Conservation (phyloP, 1,140 invertebrate genomes). For the Procambarus virginalis region DNA sequence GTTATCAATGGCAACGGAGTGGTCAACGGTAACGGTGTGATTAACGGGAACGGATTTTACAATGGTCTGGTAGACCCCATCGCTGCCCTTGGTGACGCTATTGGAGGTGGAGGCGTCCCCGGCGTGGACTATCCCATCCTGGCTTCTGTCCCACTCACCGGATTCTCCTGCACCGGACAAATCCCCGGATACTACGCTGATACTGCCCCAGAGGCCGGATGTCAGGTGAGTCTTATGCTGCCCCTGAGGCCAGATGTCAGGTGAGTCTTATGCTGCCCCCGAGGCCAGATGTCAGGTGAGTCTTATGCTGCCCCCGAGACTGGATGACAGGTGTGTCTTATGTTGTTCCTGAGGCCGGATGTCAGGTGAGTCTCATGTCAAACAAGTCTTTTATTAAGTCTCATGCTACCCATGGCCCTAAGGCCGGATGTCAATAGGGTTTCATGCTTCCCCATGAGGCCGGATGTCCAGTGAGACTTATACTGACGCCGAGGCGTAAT, state of each 20-base stretch:
- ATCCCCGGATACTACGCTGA: constrained; percentile 32
- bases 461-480: too few species aligned
- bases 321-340: too few species aligned
- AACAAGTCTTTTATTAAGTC: too few species aligned
- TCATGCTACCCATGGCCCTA: too few species aligned
- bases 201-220: not conserved
- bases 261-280: not conserved
- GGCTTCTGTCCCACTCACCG: constrained; percentile 14
- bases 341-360: too few species aligned
- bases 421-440: too few species aligned
- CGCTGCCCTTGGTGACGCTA: not conserved
- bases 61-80: constrained; percentile 20
- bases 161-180: constrained; percentile 22
- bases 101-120: not conserved
- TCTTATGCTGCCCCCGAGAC: too few species aligned
- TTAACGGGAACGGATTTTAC: constrained; percentile 10
- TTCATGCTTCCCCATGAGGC: too few species aligned
- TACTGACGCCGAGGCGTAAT: not conserved
- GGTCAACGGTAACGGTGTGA: not conserved
- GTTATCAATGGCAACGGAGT: not conserved
- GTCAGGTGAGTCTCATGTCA: too few species aligned
- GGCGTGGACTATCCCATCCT: constrained; percentile 41
- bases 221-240: constrained; percentile 25
- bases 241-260: constrained; percentile 25
- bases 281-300: too few species aligned